Percentiles rank a stretch among this genome's conserved stretches.
Conservation (phyloP, 2,113 vertebrate species). For the Antennarius striatus region DNA sequence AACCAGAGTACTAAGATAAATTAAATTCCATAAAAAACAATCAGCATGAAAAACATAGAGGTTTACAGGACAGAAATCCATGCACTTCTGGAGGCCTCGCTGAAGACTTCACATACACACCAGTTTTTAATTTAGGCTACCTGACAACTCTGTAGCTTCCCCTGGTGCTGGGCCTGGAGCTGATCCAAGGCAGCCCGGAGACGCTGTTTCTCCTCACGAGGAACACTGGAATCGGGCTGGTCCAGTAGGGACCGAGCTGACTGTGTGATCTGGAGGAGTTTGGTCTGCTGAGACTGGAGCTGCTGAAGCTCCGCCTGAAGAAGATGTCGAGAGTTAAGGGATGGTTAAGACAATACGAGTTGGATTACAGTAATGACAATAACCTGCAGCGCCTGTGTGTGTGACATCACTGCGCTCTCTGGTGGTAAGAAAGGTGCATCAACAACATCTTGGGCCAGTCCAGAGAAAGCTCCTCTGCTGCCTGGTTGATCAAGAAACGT, state of each 20-base stretch:
- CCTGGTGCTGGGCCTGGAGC: slow-evolving; percentile 83
- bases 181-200: slow-evolving; percentile 80
- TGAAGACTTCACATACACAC: neutral
- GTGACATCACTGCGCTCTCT: slow-evolving; percentile 77
- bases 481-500: slow-evolving; percentile 61
- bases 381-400: slow-evolving; percentile 88
- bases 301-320: slow-evolving; percentile 85
- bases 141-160: slow-evolving; percentile 82
- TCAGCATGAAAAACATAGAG: too few relatives aligned
- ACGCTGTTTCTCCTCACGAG: slow-evolving; percentile 77
- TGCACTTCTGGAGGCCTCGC: neutral
- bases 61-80: neutral
- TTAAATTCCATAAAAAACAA: too few relatives aligned
- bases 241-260: slow-evolving; percentile 87
- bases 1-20: neutral
- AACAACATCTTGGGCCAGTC: slow-evolving; percentile 5
- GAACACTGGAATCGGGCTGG: slow-evolving; percentile 82
- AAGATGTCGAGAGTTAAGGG: neutral
- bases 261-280: slow-evolving; percentile 87
- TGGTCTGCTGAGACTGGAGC: slow-evolving; percentile 91
- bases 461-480: slow-evolving; percentile 11
- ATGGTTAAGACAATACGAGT: neutral
- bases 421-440: slow-evolving; percentile 51
- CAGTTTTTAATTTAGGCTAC: slow-evolving; percentile 17
- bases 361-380: neutral